These are phyloP conservation scores for Melanotaenia duboulayi DNA, from an alignment of 2,113 vertebrate species.

Conservation along the genomic window DNA sequence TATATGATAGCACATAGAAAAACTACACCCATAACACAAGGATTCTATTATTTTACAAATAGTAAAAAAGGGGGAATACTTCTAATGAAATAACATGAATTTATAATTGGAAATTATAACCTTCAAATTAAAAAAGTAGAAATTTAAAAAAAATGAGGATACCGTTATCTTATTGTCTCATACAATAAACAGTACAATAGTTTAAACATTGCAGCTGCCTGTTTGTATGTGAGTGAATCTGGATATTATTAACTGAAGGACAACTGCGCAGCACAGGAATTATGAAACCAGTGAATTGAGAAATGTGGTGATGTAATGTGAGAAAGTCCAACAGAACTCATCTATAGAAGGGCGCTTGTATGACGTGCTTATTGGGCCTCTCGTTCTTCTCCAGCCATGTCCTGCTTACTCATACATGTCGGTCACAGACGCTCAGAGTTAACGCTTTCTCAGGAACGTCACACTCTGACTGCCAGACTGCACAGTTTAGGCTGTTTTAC, in stretches of 20 bases:
- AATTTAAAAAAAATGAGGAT: background rate
- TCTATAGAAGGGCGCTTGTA: conserved; percentile 30
- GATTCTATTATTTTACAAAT: background rate
- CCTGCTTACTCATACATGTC: conserved; percentile 56
- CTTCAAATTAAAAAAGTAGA: background rate
- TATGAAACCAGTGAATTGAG: conserved; percentile 25
- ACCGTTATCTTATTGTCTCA: background rate
- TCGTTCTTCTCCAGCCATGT: conserved; percentile 30
- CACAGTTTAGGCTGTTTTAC: conserved; percentile 4
- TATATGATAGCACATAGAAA: background rate
- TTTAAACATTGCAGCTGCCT: conserved; percentile 9
- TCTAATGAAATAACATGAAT: background rate
- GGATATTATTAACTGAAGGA: conserved; percentile 35
- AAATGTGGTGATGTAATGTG: conserved; percentile 46
- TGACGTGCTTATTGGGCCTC: conserved; percentile 35
- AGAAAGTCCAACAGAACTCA: conserved; percentile 33
- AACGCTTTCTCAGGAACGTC: conserved; percentile 1
- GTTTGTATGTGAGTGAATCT: conserved; percentile 24
- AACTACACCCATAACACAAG: no score
- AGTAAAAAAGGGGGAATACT: background rate
- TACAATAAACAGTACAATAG: background rate
- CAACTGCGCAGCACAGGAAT: conserved; percentile 29
- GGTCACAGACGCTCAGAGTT: conserved; percentile 30
- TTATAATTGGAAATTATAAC: no score
- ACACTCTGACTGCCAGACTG: background rate